Evolutionary conservation across 2,888 invertebrate species (phyloP).

Genomic region (Synanthedon tipuliformis): DNA sequence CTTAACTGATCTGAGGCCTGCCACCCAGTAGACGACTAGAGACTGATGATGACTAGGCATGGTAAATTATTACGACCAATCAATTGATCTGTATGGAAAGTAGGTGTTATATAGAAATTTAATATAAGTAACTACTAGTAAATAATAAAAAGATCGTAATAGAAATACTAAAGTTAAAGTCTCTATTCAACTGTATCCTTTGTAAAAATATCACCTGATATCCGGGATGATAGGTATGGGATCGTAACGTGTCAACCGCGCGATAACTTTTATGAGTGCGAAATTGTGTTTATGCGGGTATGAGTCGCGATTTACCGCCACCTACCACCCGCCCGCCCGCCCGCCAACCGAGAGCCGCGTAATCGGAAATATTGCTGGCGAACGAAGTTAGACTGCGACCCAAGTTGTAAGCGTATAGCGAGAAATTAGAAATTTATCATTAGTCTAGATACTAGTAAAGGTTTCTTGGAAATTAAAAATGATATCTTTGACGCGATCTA

Average conservation of each 20-base stretch:
- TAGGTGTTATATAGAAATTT: too few relatives aligned
- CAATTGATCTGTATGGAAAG: too few relatives aligned
- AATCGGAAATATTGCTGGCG: conserved; percentile 59
- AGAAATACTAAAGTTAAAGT: conserved; percentile 4
- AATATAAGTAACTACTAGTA: too few relatives aligned
- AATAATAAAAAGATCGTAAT: background rate
- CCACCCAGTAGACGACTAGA: too few relatives aligned
- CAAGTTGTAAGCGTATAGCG: background rate
- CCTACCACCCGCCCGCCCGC: background rate
- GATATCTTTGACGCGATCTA: too few relatives aligned
- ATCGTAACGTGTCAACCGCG: conserved; percentile 24
- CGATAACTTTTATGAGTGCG: conserved; percentile 67
- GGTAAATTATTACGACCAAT: too few relatives aligned
- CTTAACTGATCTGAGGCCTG: too few relatives aligned
- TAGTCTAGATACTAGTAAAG: background rate
- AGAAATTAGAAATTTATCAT: too few relatives aligned
- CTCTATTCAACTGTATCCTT: too few relatives aligned
- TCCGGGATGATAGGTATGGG: conserved; percentile 5
- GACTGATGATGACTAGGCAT: too few relatives aligned
- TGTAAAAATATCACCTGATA: too few relatives aligned
- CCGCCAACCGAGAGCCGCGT: conserved; percentile 21
- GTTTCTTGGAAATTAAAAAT: background rate
- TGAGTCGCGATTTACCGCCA: conserved; percentile 50
- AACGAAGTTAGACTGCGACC: conserved; percentile 36
- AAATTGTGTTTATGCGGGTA: conserved; percentile 64